Conservation (phyloP, 2,888 invertebrate genomes). For the Alitta virens region DNA sequence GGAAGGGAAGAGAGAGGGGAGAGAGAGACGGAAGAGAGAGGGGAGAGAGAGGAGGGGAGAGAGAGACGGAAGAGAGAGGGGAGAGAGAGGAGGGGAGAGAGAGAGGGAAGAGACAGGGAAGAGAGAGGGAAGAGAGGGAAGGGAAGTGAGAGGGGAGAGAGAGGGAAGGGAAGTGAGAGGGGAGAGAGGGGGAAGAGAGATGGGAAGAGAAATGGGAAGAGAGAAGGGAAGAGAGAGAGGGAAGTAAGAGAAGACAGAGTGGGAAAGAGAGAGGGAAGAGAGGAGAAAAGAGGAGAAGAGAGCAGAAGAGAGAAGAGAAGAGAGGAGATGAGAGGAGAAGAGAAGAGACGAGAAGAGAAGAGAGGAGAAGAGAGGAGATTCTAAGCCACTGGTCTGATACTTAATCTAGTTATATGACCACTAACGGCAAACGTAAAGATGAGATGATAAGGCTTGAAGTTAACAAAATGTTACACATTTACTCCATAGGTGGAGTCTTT, state of each 20-base stretch:
- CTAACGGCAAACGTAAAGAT: background rate
- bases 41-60: background rate
- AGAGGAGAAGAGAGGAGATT: no score
- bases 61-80: background rate
- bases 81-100: background rate
- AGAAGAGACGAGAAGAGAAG: no score
- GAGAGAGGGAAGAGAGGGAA: background rate
- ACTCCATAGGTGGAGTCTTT: no score
- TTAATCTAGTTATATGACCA: background rate
- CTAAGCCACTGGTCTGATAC: background rate
- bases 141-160: no score
- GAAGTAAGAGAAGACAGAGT: background rate
- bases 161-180: background rate
- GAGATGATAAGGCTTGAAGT: background rate
- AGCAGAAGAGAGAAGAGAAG: background rate
- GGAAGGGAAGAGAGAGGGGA: no score
- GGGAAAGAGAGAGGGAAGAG: background rate
- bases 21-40: background rate
- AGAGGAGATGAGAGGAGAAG: no score
- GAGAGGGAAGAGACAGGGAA: background rate
- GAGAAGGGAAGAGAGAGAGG: no score
- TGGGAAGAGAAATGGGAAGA: no score
- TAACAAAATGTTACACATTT: no score
- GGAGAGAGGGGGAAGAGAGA: no score
- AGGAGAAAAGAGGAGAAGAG: background rate